A percentile compares a stretch with the other conserved stretches of the same genome.
These are phyloP conservation scores for Athalia cordata DNA, from an alignment of 2,888 invertebrate genomes.

Conservation along the genomic window DNA sequence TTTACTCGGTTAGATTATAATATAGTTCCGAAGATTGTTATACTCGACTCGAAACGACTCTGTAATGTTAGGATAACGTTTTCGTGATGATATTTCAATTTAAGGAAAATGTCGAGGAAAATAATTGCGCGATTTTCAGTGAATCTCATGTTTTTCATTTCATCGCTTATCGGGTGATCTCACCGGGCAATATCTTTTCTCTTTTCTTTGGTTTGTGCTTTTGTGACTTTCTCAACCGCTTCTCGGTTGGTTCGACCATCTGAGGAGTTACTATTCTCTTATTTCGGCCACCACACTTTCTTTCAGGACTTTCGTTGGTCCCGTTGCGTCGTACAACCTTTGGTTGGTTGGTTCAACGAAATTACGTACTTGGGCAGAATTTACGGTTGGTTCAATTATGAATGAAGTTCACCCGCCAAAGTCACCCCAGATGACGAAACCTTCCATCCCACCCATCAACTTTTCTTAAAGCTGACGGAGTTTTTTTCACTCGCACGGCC, in stretches of 20 bases:
- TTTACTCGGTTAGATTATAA: no score
- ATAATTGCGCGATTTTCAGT: no score
- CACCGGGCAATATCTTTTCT: background rate
- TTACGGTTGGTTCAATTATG: slow-evolving; percentile 41
- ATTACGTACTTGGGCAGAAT: slow-evolving; percentile 38
- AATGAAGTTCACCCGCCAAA: slow-evolving; percentile 36
- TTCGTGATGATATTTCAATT: no score
- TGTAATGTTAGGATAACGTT: no score
- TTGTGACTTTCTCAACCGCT: background rate
- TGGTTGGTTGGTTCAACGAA: slow-evolving; percentile 32
- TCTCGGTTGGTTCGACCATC: slow-evolving; percentile 12
- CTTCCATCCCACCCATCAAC: background rate
- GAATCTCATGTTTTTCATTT: no score
- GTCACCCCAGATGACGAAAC: slow-evolving; percentile 10
- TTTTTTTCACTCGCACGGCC: background rate
- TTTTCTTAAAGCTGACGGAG: background rate
- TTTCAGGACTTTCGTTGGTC: slow-evolving; percentile 18
- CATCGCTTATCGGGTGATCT: no score
- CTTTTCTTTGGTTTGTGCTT: background rate
- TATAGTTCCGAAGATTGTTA: no score
- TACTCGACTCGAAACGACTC: no score
- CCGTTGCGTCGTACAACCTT: background rate
- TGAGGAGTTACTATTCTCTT: background rate
- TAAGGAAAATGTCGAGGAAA: no score
- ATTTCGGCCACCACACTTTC: background rate